Percentiles rank a stretch among this genome's conserved stretches.
These are phyloP conservation scores for Cololabis saira DNA, from an alignment of 2,113 vertebrate genomes.

Conservation along the genomic window DNA sequence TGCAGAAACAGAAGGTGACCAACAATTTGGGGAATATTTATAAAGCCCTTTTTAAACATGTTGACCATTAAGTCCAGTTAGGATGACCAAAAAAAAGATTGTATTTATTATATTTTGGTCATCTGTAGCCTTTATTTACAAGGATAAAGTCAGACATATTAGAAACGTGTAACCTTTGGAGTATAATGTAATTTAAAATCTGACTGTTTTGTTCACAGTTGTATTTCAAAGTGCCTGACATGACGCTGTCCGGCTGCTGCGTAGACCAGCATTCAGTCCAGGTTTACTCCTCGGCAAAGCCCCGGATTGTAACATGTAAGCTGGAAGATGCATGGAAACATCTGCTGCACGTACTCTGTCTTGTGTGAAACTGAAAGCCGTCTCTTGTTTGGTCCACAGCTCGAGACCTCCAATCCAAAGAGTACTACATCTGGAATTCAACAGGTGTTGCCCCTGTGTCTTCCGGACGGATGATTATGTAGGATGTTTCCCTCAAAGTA, in stretches of 20 bases:
- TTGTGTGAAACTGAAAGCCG: not conserved
- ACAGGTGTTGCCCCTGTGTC: conserved; percentile 88
- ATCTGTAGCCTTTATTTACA: too few species aligned
- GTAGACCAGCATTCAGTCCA: conserved; percentile 93
- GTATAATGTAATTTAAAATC: not conserved
- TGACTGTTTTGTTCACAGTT: conserved; percentile 76
- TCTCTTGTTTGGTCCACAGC: conserved; percentile 73
- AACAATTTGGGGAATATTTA: too few species aligned
- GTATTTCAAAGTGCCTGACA: conserved; percentile 91
- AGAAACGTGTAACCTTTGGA: not conserved
- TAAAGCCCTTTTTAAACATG: too few species aligned
- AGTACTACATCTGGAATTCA: conserved; percentile 97
- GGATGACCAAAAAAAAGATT: too few species aligned
- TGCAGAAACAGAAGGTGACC: too few species aligned
- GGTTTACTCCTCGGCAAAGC: conserved; percentile 90
- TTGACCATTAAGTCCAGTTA: too few species aligned
- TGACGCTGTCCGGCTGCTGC: conserved; percentile 91
- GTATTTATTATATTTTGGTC: too few species aligned
- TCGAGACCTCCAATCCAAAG: conserved; percentile 89
- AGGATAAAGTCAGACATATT: too few species aligned
- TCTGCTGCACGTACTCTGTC: not conserved
- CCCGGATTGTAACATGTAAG: conserved; percentile 89
- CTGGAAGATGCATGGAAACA: not conserved
- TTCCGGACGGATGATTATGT: conserved; percentile 75
- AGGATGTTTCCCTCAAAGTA: conserved; percentile 13